Percentiles rank a stretch among this genome's conserved stretches.
phyloP scores from a whole-genome alignment of 2,113 vertebrate genomes.

The Ptilonorhynchus violaceus region DNA sequence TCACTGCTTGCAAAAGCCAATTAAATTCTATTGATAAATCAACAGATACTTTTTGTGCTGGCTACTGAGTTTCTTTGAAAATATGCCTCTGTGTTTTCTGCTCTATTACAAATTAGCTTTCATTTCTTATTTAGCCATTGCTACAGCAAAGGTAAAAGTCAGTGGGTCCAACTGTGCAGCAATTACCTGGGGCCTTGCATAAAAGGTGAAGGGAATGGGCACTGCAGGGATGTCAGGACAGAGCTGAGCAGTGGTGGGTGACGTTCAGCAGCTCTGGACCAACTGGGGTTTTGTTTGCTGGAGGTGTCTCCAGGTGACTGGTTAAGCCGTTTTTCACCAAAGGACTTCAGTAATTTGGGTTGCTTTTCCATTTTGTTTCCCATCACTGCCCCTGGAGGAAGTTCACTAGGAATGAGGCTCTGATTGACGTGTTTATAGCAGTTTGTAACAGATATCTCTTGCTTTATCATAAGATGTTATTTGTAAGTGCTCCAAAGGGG shows the following conservation, averaged over 20 bases:
- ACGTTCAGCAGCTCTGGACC: not conserved
- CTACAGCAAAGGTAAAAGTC: not conserved
- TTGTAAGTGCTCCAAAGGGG: conserved; percentile 51
- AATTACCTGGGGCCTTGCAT: not conserved
- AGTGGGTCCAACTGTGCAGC: not conserved
- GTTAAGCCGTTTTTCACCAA: not conserved
- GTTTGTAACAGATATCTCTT: conserved; percentile 53
- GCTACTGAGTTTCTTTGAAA: not conserved
- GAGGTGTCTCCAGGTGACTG: not conserved
- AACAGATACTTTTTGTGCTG: not conserved
- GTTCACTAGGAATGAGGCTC: not conserved
- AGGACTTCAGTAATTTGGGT: not conserved
- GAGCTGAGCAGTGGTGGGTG: not conserved
- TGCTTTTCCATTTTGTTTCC: not conserved
- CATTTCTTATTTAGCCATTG: not conserved
- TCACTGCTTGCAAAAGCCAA: not conserved
- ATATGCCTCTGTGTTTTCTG: not conserved
- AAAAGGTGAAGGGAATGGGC: not conserved
- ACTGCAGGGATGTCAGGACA: not conserved
- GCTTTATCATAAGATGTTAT: conserved; percentile 41
- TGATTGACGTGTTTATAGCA: conserved; percentile 1
- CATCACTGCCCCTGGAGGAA: not conserved
- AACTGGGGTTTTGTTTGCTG: not conserved
- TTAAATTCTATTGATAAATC: not conserved
- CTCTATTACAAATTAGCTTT: not conserved